Percentiles rank a stretch among this genome's conserved stretches.
These are phyloP conservation scores for Listronotus oregonensis DNA, from an alignment of 1,140 invertebrate species.

Conservation along the genomic window DNA sequence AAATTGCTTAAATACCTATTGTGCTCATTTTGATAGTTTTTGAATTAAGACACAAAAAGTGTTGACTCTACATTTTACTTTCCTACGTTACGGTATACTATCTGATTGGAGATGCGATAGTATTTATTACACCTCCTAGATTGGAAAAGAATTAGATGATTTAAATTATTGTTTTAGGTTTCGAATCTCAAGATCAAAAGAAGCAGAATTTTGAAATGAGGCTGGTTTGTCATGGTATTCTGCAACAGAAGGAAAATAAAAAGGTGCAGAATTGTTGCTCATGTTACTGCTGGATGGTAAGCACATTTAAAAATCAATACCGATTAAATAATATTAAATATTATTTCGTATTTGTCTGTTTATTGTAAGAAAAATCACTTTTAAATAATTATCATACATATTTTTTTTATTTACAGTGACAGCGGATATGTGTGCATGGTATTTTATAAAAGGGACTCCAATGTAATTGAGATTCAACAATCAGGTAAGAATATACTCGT, in stretches of 20 bases:
- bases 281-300: slow-evolving; percentile 79
- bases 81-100: no score
- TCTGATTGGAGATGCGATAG: no score
- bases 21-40: no score
- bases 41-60: no score
- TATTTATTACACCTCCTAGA: no score
- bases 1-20: no score
- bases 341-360: no score
- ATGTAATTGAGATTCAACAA: slow-evolving; percentile 81
- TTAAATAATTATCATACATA: no score
- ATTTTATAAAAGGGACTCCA: slow-evolving; percentile 77
- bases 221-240: slow-evolving; percentile 70
- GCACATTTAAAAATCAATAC: slow-evolving; percentile 25
- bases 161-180: slow-evolving; percentile 26
- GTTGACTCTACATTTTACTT: no score
- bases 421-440: slow-evolving; percentile 86
- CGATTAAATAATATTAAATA: no score
- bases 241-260: slow-evolving; percentile 64
- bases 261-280: slow-evolving; percentile 70
- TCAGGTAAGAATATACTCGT: slow-evolving; percentile 37
- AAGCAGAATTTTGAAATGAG: slow-evolving; percentile 61
- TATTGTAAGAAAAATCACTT: no score
- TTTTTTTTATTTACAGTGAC: slow-evolving; percentile 64
- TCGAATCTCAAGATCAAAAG: slow-evolving; percentile 58
- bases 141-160: no score